These are phyloP conservation scores for Megaceryle alcyon DNA, from an alignment of 2,797 vertebrate species.

Conservation along the genomic window DNA sequence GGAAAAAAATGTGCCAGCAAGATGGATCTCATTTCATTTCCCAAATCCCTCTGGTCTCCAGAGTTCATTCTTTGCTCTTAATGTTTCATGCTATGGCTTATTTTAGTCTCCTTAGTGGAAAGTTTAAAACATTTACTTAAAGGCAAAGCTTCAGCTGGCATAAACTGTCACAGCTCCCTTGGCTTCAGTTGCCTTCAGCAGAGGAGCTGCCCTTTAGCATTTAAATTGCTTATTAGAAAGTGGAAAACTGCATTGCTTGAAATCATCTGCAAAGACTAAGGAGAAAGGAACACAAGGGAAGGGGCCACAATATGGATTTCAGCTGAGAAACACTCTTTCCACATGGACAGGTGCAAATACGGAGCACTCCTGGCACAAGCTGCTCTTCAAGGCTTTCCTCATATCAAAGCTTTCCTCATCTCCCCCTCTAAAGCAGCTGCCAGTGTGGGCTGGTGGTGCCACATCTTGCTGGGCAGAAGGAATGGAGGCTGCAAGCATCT, in stretches of 20 bases:
- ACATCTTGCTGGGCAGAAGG: neutral
- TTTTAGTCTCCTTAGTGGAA: constrained; percentile 71
- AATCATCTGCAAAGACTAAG: constrained; percentile 17
- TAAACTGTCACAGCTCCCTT: constrained; percentile 54
- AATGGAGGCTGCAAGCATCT: neutral
- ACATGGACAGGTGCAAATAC: neutral
- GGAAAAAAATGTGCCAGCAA: constrained; percentile 39
- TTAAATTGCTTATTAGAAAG: constrained; percentile 41
- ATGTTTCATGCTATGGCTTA: constrained; percentile 71
- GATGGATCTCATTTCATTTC: constrained; percentile 70
- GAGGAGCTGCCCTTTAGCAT: constrained; percentile 46
- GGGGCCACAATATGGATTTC: neutral
- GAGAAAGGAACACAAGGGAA: neutral
- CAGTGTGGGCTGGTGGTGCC: neutral
- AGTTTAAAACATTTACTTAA: constrained; percentile 70
- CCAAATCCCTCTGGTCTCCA: constrained; percentile 67
- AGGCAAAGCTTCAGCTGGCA: constrained; percentile 64
- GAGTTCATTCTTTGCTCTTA: constrained; percentile 68
- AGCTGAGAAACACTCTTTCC: neutral
- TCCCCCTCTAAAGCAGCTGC: neutral
- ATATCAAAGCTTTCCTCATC: neutral
- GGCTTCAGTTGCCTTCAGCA: constrained; percentile 10
- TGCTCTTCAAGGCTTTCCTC: neutral
- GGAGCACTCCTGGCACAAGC: neutral
- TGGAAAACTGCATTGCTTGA: constrained; percentile 42